These are phyloP conservation scores for Aurelia aurita complex sp. Pacific DNA, from an alignment of 30 jellyfish, hydroid and myxozoan species.

Conservation along the genomic window DNA sequence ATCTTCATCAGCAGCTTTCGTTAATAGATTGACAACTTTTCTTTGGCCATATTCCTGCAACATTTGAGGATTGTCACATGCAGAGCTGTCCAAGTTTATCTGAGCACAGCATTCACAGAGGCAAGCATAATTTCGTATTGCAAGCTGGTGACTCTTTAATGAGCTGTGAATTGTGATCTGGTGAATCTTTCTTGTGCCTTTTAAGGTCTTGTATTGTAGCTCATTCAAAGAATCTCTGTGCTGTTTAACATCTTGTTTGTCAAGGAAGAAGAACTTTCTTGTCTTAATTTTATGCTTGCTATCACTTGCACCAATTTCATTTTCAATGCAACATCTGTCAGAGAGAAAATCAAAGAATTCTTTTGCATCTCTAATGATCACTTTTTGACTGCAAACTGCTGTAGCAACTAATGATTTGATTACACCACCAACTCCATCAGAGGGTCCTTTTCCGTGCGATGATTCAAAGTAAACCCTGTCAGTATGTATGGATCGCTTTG, in stretches of 20 bases:
- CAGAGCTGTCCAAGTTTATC: too few relatives aligned
- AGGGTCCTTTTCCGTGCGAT: constrained; percentile 57
- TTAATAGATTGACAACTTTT: too few relatives aligned
- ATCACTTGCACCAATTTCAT: too few relatives aligned
- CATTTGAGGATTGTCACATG: too few relatives aligned
- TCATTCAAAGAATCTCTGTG: not conserved
- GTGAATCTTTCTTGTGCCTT: constrained; percentile 37
- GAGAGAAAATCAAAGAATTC: constrained; percentile 9
- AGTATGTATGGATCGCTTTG: too few relatives aligned
- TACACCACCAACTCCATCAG: constrained; percentile 64
- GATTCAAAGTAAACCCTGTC: constrained; percentile 35
- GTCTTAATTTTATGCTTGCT: too few relatives aligned
- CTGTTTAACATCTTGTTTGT: too few relatives aligned
- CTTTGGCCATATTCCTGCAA: too few relatives aligned
- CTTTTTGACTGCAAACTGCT: constrained; percentile 29
- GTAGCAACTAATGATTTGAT: constrained; percentile 28
- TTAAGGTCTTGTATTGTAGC: constrained; percentile 47
- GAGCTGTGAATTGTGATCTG: not conserved
- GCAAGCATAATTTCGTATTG: too few relatives aligned
- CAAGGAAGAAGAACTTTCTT: too few relatives aligned
- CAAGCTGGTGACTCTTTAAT: not conserved
- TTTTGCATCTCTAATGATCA: constrained; percentile 27
- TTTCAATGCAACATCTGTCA: not conserved
- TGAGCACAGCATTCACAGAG: too few relatives aligned
- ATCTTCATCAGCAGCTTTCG: too few relatives aligned